phyloP scores from a whole-genome alignment of 2,888 invertebrate genomes.

The Hedychridium roseum region DNA sequence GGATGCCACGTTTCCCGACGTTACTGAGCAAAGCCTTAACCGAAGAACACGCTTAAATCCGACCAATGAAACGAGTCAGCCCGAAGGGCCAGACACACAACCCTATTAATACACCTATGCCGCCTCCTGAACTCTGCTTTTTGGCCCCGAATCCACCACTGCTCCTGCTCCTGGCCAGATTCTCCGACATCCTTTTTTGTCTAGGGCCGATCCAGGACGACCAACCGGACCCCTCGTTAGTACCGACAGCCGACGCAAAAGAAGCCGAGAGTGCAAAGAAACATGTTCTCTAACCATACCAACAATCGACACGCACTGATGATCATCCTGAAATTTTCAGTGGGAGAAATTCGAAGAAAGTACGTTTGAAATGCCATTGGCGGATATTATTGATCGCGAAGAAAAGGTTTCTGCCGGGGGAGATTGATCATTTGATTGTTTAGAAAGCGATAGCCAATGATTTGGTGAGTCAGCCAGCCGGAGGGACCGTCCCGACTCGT shows the following conservation, averaged over 20 bases:
- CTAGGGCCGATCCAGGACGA: conserved; percentile 36
- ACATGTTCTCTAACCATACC: conserved; percentile 27
- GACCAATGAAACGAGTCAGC: conserved; percentile 43
- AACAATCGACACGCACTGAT: not conserved
- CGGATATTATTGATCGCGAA: not conserved
- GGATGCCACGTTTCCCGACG: too few relatives aligned
- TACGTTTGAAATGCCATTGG: not conserved
- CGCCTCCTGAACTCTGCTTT: conserved; percentile 49
- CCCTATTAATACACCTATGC: conserved; percentile 51
- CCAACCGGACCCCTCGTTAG: conserved; percentile 32
- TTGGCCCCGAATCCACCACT: too few relatives aligned
- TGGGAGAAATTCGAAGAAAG: conserved; percentile 2
- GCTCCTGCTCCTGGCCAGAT: conserved; percentile 14
- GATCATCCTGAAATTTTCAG: too few relatives aligned
- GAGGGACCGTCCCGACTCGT: conserved; percentile 18
- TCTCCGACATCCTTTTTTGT: conserved; percentile 36
- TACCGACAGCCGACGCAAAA: too few relatives aligned
- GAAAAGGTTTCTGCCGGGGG: conserved; percentile 7
- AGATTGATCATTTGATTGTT: conserved; percentile 28
- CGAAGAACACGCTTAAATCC: not conserved
- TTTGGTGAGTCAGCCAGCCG: conserved; percentile 23
- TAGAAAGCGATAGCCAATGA: conserved; percentile 28
- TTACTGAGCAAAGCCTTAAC: too few relatives aligned
- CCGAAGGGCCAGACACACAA: conserved; percentile 53
- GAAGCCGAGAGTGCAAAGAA: too few relatives aligned